Conservation (phyloP, 2,888 invertebrate genomes). For the Aporophyla nigra region DNA sequence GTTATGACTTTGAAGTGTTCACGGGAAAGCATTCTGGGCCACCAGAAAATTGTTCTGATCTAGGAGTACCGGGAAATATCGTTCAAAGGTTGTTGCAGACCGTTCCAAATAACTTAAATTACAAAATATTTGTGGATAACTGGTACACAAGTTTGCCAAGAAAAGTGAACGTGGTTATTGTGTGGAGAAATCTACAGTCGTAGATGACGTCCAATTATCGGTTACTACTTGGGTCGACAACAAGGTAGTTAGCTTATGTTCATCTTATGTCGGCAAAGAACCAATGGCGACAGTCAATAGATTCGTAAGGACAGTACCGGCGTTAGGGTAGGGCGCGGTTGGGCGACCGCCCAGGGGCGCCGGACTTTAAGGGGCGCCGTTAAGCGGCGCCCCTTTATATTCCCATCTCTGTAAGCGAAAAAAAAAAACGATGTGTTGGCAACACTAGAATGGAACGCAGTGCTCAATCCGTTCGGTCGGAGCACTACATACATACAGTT, state of each 20-base stretch:
- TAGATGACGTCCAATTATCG: slow-evolving; percentile 15
- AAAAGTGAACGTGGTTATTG: slow-evolving; percentile 14
- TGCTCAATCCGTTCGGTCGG: too few species aligned
- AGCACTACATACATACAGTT: too few species aligned
- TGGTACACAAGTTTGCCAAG: slow-evolving; percentile 8
- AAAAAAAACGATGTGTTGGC: too few species aligned
- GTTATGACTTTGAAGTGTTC: slow-evolving; percentile 1
- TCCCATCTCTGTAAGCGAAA: too few species aligned
- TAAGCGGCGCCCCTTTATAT: too few species aligned
- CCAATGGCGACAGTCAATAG: slow-evolving; percentile 52
- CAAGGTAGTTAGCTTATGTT: slow-evolving; percentile 61
- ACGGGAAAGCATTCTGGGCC: not conserved
- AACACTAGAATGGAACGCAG: too few species aligned
- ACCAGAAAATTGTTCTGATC: too few species aligned
- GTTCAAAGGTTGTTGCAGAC: slow-evolving; percentile 2
- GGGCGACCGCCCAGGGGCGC: too few species aligned
- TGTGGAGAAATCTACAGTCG: slow-evolving; percentile 10
- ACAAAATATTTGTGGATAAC: not conserved
- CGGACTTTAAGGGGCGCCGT: too few species aligned
- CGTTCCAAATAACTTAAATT: slow-evolving; percentile 13
- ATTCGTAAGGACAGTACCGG: too few species aligned
- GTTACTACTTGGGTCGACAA: slow-evolving; percentile 61
- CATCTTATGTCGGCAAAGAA: slow-evolving; percentile 63
- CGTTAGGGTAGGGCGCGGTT: too few species aligned
- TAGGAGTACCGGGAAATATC: not conserved